Base-by-base conservation (phyloP, 2,113 vertebrate genomes). In the Notarius lentiginosus region DNA sequence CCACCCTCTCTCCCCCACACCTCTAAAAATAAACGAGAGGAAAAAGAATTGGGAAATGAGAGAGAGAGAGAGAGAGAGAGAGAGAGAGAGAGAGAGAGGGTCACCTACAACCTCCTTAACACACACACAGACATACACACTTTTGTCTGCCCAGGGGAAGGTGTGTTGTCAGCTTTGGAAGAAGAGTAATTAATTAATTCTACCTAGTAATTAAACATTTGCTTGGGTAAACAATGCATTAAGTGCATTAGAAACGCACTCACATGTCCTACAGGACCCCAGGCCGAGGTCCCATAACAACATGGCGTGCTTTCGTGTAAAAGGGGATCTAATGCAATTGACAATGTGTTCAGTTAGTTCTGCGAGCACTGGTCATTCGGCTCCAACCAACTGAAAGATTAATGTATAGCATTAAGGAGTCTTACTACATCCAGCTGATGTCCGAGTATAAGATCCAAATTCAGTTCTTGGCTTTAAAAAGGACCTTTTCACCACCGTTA, bases 131-230 rank as follows among this genome's bases (percentile, higher is more conserved):
- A 75, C 79, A 82, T 79, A 56, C 68, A 82, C 75, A 22, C 30
- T 83, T 22, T 53, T 79, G 56, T 82, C 66, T 22, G 41, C 88
- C 80, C 85, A 87, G 27, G 86, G 83, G 83, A 89, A 51, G 53
- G 41, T 68, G 41, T 79, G 87, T 85, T 89, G 83, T 87, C 84
- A 70, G 86, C 86, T 87, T 86, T 82, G 76, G 79, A 86, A 79
- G 79, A 84, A 83, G 87, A 80, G 73, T 86, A 90, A 87, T 89
- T 89, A 87, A 89, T 86, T 89, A 79, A 87, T 86, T 90, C 84
- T 84, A 84, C 81, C 80, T 88, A 61, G 87, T 88, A 90, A 90
- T 90, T 90, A 90, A 86, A 83, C 76, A 88, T 88, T 90, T 90
- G 87, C 81, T 81, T 81, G 61, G 58, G 41, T 86, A 86, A 90